Evolutionary conservation across 2,888 invertebrate genomes (phyloP).

Genomic region (Byasa hedistus): DNA sequence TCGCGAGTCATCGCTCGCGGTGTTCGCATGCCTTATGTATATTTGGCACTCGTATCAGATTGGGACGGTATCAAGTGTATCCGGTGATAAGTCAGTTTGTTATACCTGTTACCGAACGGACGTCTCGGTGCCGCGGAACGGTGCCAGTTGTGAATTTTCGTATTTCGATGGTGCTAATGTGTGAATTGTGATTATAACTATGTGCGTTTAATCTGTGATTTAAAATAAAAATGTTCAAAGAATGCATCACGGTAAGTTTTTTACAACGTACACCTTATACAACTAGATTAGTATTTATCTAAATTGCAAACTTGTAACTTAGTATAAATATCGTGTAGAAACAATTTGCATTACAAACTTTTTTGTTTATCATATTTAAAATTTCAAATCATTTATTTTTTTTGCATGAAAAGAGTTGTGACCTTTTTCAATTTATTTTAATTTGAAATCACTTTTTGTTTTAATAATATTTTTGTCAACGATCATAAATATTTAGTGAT

Average conservation of each 20-base stretch:
- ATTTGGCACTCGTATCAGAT: constrained; percentile 17
- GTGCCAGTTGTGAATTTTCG: not conserved
- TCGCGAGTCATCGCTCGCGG: constrained; percentile 9
- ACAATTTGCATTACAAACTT: too few species aligned
- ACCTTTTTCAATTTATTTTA: too few species aligned
- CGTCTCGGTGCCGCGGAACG: constrained; percentile 7
- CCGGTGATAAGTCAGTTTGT: constrained; percentile 13
- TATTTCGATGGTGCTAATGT: constrained; percentile 1
- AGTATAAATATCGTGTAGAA: too few species aligned
- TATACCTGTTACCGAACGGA: constrained; percentile 8
- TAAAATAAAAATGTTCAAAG: constrained; percentile 10
- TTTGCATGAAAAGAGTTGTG: too few species aligned
- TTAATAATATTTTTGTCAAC: too few species aligned
- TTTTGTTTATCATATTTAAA: too few species aligned
- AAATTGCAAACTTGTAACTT: not conserved
- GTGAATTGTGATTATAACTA: constrained; percentile 8
- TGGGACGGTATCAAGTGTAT: constrained; percentile 11
- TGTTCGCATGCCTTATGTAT: constrained; percentile 8
- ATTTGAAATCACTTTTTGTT: too few species aligned
- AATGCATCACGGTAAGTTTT: constrained; percentile 4
- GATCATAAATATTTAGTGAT: too few species aligned
- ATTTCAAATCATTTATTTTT: too few species aligned
- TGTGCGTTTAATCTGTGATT: not conserved
- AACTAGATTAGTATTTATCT: not conserved
- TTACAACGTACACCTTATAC: not conserved